A percentile compares a stretch with the other conserved stretches of the same genome.
Evolutionary conservation across 1,140 invertebrate species (phyloP).

Genomic region (Drosophila triauraria): DNA sequence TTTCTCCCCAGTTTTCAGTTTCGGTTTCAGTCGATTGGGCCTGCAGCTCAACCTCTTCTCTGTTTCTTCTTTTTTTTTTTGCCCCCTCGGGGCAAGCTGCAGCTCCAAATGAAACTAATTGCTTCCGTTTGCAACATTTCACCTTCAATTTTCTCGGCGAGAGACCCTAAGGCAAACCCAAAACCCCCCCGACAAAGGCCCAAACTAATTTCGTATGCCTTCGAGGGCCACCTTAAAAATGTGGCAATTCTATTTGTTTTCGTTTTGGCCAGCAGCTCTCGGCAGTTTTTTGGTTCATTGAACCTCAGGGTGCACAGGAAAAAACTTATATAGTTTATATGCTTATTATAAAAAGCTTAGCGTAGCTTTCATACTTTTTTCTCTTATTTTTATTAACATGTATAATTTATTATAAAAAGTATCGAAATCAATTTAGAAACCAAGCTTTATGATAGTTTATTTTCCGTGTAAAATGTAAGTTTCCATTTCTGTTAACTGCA

Average conservation of each 20-base stretch:
- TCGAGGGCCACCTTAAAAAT: slow-evolving; percentile 47
- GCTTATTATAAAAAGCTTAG: neutral
- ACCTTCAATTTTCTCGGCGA: slow-evolving; percentile 60
- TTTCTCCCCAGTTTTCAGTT: slow-evolving; percentile 56
- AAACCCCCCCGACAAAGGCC: slow-evolving; percentile 9
- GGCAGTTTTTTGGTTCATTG: slow-evolving; percentile 39
- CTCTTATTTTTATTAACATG: too few species aligned
- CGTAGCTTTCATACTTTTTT: too few species aligned
- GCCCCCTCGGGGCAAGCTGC: slow-evolving; percentile 2
- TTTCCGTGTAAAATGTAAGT: slow-evolving; percentile 27
- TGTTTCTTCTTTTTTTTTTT: slow-evolving; percentile 1
- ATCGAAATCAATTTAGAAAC: neutral
- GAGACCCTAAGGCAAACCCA: slow-evolving; percentile 7
- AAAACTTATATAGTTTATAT: neutral
- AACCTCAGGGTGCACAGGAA: slow-evolving; percentile 9
- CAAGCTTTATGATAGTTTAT: neutral
- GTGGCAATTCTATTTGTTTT: slow-evolving; percentile 62
- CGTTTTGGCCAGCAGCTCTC: slow-evolving; percentile 15
- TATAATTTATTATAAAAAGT: neutral
- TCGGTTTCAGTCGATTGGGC: slow-evolving; percentile 48
- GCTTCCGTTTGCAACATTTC: slow-evolving; percentile 76
- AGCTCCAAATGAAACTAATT: slow-evolving; percentile 72
- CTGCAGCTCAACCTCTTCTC: slow-evolving; percentile 27
- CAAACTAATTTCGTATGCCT: slow-evolving; percentile 61
- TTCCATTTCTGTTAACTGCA: slow-evolving; percentile 47